Percentiles rank a stretch among this genome's conserved stretches.
Conservation (phyloP, 1,140 invertebrate species). For the Aphidius ervi region DNA sequence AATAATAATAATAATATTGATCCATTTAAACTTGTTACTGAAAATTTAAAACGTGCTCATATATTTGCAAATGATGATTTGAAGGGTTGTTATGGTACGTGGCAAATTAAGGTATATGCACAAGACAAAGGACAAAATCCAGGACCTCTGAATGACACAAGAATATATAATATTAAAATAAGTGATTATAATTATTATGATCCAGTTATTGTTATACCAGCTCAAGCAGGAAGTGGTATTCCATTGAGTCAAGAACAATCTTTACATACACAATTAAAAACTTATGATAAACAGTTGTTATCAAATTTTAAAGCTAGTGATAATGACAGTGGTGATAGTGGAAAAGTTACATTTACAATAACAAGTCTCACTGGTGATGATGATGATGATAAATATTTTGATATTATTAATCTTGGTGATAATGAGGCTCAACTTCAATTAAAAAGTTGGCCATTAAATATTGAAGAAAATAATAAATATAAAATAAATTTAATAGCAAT, state of each 20-base stretch:
- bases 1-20: slow-evolving; percentile 33
- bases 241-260: slow-evolving; percentile 36
- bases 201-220: slow-evolving; percentile 50
- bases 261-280: slow-evolving; percentile 24
- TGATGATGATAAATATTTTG: slow-evolving; percentile 33
- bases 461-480: slow-evolving; percentile 6
- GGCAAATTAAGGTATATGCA: slow-evolving; percentile 45
- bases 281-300: slow-evolving; percentile 27
- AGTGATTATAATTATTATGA: slow-evolving; percentile 51
- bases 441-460: neutral
- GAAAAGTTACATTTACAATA: slow-evolving; percentile 46
- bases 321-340: slow-evolving; percentile 50
- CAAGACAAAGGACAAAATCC: slow-evolving; percentile 50
- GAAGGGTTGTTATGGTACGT: slow-evolving; percentile 54
- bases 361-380: slow-evolving; percentile 38
- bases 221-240: slow-evolving; percentile 28
- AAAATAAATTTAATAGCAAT: slow-evolving; percentile 45
- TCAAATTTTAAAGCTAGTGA: slow-evolving; percentile 45
- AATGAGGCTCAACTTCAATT: slow-evolving; percentile 9
- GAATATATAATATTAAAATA: slow-evolving; percentile 44
- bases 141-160: slow-evolving; percentile 37
- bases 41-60: slow-evolving; percentile 42
- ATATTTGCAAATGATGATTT: slow-evolving; percentile 45
- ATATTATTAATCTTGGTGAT: slow-evolving; percentile 30
- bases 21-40: slow-evolving; percentile 47